phyloP scores from a whole-genome alignment of 2,113 vertebrate genomes.

The Ptyas mucosa region DNA sequence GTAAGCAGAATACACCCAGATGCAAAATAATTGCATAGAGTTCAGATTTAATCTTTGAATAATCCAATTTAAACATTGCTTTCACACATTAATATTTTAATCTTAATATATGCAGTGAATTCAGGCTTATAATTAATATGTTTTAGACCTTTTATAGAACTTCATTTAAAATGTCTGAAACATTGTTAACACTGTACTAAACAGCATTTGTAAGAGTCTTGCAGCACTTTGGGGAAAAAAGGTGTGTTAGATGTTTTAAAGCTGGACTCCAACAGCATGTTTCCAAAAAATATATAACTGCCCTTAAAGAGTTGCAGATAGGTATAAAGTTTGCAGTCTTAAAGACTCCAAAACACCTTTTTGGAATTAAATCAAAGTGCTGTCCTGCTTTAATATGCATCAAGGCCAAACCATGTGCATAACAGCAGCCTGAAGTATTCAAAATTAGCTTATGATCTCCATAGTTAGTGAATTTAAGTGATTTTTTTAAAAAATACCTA shows the following conservation, averaged over 20 bases:
- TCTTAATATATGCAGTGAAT: not conserved
- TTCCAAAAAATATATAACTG: not conserved
- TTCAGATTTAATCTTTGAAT: not conserved
- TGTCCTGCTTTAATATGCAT: not conserved
- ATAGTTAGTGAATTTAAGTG: not conserved
- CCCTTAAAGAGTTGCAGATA: not conserved
- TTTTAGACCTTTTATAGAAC: not conserved
- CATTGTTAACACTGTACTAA: not conserved
- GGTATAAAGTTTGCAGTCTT: not conserved
- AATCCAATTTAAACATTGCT: not conserved
- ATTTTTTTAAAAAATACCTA: not conserved
- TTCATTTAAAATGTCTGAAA: not conserved
- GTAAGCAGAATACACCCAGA: not conserved
- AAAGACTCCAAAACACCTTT: not conserved
- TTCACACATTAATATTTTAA: not conserved
- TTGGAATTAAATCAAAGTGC: not conserved
- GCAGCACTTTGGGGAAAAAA: not conserved
- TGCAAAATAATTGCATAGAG: not conserved
- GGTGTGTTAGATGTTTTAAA: not conserved
- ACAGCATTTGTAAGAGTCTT: not conserved
- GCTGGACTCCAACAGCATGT: not conserved
- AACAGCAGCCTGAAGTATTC: not conserved
- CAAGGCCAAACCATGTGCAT: not conserved
- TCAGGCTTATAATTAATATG: not conserved
- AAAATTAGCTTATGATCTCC: not conserved